Evolutionary conservation across 1,140 invertebrate genomes (phyloP).

Genomic region (Rhopalosiphum padi): DNA sequence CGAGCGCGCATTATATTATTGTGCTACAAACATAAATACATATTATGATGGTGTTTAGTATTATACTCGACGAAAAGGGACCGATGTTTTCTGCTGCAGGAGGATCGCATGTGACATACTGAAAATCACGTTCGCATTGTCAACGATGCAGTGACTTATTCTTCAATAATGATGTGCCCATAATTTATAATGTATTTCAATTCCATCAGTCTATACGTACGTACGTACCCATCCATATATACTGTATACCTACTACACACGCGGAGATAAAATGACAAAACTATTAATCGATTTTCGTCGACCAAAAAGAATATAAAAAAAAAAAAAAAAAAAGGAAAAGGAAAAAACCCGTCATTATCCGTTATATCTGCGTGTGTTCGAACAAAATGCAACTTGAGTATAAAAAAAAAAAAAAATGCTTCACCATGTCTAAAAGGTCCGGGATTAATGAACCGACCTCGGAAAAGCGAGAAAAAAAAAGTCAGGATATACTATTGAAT

Average conservation of each 20-base stretch:
- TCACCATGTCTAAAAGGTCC: slow-evolving; percentile 30
- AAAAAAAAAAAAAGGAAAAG: neutral
- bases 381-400: slow-evolving; percentile 37
- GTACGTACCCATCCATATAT: neutral
- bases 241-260: neutral
- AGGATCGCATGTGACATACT: neutral
- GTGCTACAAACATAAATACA: neutral
- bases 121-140: neutral
- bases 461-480: slow-evolving; percentile 23
- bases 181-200: neutral
- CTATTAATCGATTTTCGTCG: slow-evolving; percentile 16
- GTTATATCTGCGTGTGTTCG: neutral
- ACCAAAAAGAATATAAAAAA: neutral
- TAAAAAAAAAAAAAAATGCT: slow-evolving; percentile 27
- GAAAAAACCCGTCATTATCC: neutral
- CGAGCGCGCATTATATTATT: neutral
- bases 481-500: slow-evolving; percentile 1
- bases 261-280: neutral
- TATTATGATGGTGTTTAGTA: neutral
- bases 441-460: slow-evolving; percentile 39
- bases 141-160: neutral
- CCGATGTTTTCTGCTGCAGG: neutral
- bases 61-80: neutral
- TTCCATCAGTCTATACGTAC: neutral
- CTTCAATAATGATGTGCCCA: neutral